Conservation (phyloP, 1,140 invertebrate species). For the Lysiphlebus fabarum region DNA sequence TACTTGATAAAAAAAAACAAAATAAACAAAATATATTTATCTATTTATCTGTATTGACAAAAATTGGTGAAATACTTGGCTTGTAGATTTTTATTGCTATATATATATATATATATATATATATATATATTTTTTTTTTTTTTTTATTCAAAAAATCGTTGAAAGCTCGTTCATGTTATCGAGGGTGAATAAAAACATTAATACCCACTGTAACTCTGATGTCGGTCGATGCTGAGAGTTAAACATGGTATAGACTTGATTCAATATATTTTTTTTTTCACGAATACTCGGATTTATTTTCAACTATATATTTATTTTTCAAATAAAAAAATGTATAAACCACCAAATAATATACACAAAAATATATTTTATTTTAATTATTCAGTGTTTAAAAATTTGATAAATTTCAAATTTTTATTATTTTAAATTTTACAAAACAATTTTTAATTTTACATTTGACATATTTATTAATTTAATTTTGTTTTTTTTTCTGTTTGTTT, state of each 20-base stretch:
- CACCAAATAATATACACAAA: too few species aligned
- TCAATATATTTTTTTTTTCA: neutral
- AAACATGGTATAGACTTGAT: neutral
- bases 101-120: too few species aligned
- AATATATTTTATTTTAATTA: constrained; percentile 19
- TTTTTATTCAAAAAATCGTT: constrained; percentile 17
- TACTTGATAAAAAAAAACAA: neutral
- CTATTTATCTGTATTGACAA: constrained; percentile 10
- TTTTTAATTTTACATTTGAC: neutral
- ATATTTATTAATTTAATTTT: constrained; percentile 8
- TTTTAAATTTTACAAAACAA: neutral
- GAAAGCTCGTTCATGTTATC: constrained; percentile 25
- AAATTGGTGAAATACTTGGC: constrained; percentile 10
- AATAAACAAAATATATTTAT: neutral
- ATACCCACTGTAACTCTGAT: constrained; percentile 21
- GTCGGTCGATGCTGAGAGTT: constrained; percentile 7
- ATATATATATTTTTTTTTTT: constrained; percentile 17
- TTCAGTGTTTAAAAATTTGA: constrained; percentile 8
- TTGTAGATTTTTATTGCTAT: neutral
- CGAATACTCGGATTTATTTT: neutral
- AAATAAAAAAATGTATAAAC: constrained; percentile 5
- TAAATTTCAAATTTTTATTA: constrained; percentile 7
- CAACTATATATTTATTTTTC: neutral
- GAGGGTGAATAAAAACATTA: constrained; percentile 22
- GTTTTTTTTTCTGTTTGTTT: constrained; percentile 23